phyloP scores from a whole-genome alignment of 2,113 vertebrate species.

The Paradisaea rubra region DNA sequence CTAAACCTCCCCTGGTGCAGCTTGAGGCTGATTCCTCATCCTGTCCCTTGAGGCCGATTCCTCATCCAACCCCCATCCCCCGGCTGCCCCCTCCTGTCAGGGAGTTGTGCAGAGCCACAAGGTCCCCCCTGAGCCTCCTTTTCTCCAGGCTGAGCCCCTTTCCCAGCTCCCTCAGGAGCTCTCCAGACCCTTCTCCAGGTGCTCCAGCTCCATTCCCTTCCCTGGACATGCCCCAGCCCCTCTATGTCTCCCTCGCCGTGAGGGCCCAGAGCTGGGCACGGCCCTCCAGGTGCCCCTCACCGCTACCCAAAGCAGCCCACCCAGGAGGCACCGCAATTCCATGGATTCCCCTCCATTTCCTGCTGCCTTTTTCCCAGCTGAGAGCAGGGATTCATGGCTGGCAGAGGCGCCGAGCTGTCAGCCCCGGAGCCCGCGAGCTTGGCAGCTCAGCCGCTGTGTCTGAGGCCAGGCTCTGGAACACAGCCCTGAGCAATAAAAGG shows the following conservation, averaged over 20 bases:
- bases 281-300: background rate
- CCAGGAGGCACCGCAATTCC: background rate
- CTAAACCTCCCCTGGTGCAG: background rate
- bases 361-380: background rate
- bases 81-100: background rate
- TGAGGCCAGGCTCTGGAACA: background rate
- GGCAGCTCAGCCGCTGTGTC: constrained; percentile 3
- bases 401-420: background rate
- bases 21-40: background rate
- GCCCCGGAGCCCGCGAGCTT: background rate
- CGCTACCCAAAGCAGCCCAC: background rate
- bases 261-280: background rate
- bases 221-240: background rate
- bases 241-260: rapidly evolving
- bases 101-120: background rate
- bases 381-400: background rate
- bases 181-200: background rate
- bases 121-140: background rate
- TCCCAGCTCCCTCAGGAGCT: background rate
- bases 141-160: background rate
- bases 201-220: background rate
- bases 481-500: constrained; percentile 9
- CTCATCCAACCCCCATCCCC: background rate
- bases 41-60: background rate
- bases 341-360: background rate